Evolutionary conservation across 2,888 invertebrate species (phyloP), one percentile per base, ranked within the genome.

Genomic region (Acanthosepion lycidas): DNA sequence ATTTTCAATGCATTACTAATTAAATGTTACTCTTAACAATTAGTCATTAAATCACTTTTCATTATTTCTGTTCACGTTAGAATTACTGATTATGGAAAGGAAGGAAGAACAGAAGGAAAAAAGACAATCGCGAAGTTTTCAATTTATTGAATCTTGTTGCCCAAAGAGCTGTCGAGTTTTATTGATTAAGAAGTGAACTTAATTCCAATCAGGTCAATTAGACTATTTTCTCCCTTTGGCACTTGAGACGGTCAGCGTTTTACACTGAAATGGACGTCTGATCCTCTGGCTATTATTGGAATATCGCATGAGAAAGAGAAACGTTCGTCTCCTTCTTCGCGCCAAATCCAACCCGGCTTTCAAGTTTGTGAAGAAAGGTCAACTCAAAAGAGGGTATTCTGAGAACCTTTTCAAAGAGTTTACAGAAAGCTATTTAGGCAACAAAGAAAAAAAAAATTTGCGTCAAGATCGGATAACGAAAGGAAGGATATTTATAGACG

Each of bases 1-100:
- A 78, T 78, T 78, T 78, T 78, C 78, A n/a, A 78, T n/a, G 78
- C n/a, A n/a, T 78, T n/a, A 78, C n/a, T 78, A 78, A 78, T 78
- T 78, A n/a, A 78, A 78, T n/a, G 78, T 28, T n/a, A 78, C 78
- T 78, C 9, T 78, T n/a, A 42, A 78, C 78, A n/a, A n/a, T 78
- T 12, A 78, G 28, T 78, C n/a, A n/a, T 78, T 6, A 8, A 78
- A 78, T 78, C 78, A 78, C 9, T 78, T n/a, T 78, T 18, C 15
- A 12, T 33, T 15, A n/a, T 33, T 33, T 15, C n/a, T 78, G n/a
- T 33, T 15, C 78, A 18, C 20, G 33, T 33, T n/a, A n/a, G 33
- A 78, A 78, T 78, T 78, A 33, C 78, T 33, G 12, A 33, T 78
- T 78, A n/a, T n/a, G n/a, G 18, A 78, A n/a, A 78, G 78, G 33